Evolutionary conservation across 2,113 vertebrate species (phyloP).

Genomic region (Himantopus leucocephalus): DNA sequence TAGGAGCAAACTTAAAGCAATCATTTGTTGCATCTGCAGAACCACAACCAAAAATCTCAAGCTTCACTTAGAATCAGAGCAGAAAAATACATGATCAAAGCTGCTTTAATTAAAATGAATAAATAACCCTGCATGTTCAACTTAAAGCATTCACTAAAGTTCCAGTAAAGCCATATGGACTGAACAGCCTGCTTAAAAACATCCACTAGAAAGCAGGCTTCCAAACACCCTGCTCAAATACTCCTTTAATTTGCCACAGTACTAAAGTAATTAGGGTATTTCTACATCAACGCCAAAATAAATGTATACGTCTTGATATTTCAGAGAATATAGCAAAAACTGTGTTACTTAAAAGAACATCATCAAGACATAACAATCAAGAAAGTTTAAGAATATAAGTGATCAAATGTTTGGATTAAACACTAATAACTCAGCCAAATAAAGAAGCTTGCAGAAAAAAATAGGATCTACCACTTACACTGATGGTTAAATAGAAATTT

Average conservation of each 20-base stretch:
- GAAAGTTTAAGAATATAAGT: background rate
- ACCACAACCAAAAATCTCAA: background rate
- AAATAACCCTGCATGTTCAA: background rate
- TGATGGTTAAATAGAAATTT: background rate
- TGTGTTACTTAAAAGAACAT: background rate
- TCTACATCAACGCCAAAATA: background rate
- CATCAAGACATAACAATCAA: background rate
- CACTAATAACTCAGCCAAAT: background rate
- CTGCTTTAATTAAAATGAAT: background rate
- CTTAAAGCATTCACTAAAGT: background rate
- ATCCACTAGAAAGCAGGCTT: background rate
- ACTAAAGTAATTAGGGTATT: background rate
- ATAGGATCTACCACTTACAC: background rate
- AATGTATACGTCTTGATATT: background rate
- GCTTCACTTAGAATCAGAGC: background rate
- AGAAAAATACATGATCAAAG: background rate
- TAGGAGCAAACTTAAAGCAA: background rate
- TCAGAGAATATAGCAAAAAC: background rate
- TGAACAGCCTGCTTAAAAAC: background rate
- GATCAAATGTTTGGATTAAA: background rate
- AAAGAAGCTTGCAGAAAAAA: background rate
- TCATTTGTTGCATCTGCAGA: background rate
- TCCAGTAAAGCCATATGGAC: background rate
- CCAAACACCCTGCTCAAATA: background rate
- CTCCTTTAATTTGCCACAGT: background rate